phyloP scores from a whole-genome alignment of 2,888 invertebrate genomes.

The Caenorhabditis plicata region DNA sequence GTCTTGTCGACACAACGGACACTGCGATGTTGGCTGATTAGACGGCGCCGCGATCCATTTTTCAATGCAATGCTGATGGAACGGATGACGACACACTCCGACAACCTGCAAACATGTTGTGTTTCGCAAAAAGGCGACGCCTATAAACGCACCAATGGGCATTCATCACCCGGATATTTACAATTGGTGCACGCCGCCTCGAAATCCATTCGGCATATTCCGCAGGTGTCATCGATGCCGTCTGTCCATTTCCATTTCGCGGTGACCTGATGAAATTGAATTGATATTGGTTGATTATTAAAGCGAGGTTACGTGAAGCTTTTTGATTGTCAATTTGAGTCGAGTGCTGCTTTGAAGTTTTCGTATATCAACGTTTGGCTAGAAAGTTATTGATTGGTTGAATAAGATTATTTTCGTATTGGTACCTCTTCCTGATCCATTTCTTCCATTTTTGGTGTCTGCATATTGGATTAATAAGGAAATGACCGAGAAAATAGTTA shows the following conservation, averaged over 20 bases:
- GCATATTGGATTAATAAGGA: too few relatives aligned
- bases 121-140: not conserved
- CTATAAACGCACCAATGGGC: slow-evolving; percentile 49
- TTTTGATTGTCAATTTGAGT: too few relatives aligned
- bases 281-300: too few relatives aligned
- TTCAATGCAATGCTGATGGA: slow-evolving; percentile 98
- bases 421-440: too few relatives aligned
- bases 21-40: slow-evolving; percentile 66
- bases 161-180: slow-evolving; percentile 61
- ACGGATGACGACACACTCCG: slow-evolving; percentile 98
- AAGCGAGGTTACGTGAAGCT: too few relatives aligned
- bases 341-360: too few relatives aligned
- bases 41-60: slow-evolving; percentile 91
- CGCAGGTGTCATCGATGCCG: slow-evolving; percentile 97
- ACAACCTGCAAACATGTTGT: slow-evolving; percentile 35
- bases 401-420: too few relatives aligned
- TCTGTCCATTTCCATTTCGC: slow-evolving; percentile 95
- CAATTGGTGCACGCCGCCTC: slow-evolving; percentile 72
- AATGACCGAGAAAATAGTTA: too few relatives aligned
- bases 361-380: too few relatives aligned
- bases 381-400: too few relatives aligned
- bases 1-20: slow-evolving; percentile 92
- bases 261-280: slow-evolving; percentile 41
- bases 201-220: slow-evolving; percentile 98
- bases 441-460: too few relatives aligned